These are phyloP conservation scores for Alcedo quadribrachys DNA, from an alignment of 2,797 vertebrate species.

Conservation along the genomic window DNA sequence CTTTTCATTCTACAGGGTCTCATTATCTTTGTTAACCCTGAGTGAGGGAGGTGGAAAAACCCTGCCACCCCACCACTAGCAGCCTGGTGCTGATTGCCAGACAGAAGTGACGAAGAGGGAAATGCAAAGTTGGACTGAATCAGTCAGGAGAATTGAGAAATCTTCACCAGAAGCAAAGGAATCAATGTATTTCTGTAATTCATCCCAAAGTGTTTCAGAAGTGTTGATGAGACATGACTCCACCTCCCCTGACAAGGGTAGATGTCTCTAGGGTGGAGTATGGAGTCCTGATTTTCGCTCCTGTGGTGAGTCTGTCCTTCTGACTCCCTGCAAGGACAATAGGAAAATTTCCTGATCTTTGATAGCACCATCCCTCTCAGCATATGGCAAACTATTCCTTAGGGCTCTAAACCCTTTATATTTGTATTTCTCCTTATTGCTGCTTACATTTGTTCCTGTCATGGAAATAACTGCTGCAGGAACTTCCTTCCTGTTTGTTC, in stretches of 20 bases:
- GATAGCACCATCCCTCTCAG: rapidly evolving
- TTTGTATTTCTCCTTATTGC: not conserved
- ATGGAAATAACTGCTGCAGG: not conserved
- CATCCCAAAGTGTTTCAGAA: not conserved
- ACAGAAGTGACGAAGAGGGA: not conserved
- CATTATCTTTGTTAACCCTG: not conserved
- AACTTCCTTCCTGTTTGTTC: not conserved
- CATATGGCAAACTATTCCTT: not conserved
- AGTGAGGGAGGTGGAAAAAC: not conserved
- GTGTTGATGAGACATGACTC: not conserved
- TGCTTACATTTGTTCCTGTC: not conserved
- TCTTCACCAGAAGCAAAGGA: not conserved
- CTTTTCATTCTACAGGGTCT: not conserved
- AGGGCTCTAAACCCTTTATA: not conserved
- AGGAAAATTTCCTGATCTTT: not conserved
- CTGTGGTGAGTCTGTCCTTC: rapidly evolving
- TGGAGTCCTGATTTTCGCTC: not conserved
- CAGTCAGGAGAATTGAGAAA: not conserved
- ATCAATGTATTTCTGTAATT: not conserved
- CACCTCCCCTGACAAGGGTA: not conserved
- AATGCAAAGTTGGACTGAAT: not conserved
- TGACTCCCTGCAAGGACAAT: not conserved
- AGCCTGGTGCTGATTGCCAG: not conserved
- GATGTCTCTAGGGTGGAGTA: not conserved
- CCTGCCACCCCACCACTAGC: not conserved